Conservation (phyloP, 2,113 vertebrate genomes). For the Poecile atricapillus region DNA sequence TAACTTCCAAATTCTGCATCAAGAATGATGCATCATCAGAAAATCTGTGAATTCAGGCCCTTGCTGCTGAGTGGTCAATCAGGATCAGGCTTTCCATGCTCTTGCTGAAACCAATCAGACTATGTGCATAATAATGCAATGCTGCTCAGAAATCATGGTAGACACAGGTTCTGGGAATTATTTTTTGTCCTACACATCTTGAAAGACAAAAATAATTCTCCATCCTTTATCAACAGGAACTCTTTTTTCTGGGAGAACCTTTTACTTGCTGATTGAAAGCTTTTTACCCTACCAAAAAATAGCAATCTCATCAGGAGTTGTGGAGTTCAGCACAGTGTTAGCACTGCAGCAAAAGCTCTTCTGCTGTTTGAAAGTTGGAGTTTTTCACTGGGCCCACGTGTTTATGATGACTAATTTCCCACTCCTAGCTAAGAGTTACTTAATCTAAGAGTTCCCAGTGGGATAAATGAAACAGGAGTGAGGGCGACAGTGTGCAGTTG, state of each 20-base stretch:
- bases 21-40: background rate
- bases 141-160: background rate
- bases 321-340: background rate
- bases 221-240: background rate
- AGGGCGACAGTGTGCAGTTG: background rate
- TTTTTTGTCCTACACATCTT: background rate
- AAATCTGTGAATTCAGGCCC: background rate
- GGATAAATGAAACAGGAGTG: conserved; percentile 24
- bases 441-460: conserved; percentile 24
- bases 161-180: background rate
- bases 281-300: conserved; percentile 21
- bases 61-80: background rate
- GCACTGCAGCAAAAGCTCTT: conserved; percentile 24
- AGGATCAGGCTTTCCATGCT: background rate
- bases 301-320: background rate
- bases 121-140: fast-evolving
- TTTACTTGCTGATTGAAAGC: background rate
- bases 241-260: background rate
- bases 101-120: background rate
- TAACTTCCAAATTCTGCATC: background rate
- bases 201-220: background rate
- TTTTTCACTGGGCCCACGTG: conserved; percentile 8
- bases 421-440: conserved; percentile 36
- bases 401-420: conserved; percentile 59
- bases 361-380: conserved; percentile 1